phyloP scores from a whole-genome alignment of 2,113 vertebrate species.

The Cranoglanis bouderius region DNA sequence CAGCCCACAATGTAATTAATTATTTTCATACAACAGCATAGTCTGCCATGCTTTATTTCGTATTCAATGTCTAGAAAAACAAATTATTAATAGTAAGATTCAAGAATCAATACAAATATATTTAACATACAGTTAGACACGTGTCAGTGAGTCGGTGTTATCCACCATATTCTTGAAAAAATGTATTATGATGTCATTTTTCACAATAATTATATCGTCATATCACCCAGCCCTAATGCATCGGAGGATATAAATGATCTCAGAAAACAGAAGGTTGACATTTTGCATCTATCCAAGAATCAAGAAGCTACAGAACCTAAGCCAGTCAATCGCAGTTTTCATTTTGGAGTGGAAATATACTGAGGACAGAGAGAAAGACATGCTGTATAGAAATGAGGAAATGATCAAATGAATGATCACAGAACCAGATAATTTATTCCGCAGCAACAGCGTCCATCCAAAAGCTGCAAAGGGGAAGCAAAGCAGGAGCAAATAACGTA shows the following conservation, averaged over 20 bases:
- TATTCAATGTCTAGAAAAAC: not conserved
- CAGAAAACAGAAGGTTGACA: not conserved
- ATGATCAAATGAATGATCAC: not conserved
- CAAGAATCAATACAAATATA: not conserved
- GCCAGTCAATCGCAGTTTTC: not conserved
- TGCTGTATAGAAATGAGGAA: not conserved
- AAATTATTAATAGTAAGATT: not conserved
- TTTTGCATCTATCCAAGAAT: not conserved
- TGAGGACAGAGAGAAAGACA: not conserved
- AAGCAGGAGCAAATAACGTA: not conserved
- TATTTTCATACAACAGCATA: not conserved
- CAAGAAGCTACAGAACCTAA: not conserved
- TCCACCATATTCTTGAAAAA: not conserved
- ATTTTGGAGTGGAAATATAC: not conserved
- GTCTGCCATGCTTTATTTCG: not conserved
- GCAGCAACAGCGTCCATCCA: not conserved
- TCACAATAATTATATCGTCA: not conserved
- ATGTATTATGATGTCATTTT: not conserved
- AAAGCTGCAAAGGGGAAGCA: conserved; percentile 14
- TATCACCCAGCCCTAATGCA: not conserved
- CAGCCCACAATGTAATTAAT: not conserved
- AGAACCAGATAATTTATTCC: not conserved
- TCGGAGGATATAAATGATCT: not conserved
- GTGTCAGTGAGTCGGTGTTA: not conserved
- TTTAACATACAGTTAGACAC: not conserved